Evolutionary conservation across 2,888 invertebrate species (phyloP).

Genomic region (Aporophyla nigra): DNA sequence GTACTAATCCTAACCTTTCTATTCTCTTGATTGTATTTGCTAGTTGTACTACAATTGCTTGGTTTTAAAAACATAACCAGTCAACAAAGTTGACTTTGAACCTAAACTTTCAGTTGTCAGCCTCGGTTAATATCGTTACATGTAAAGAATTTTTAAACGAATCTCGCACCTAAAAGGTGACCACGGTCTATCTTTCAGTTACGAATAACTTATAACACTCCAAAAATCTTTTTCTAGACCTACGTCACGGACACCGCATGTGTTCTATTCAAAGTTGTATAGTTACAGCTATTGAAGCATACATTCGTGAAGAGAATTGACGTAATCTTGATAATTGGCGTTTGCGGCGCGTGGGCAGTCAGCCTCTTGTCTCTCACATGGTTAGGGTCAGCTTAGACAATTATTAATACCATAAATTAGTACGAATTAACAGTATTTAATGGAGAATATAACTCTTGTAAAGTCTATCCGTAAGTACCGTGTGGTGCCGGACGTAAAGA

Average conservation of each 20-base stretch:
- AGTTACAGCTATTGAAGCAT: slow-evolving; percentile 68
- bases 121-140: neutral
- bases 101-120: neutral
- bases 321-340: slow-evolving; percentile 81
- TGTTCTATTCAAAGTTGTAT: slow-evolving; percentile 57
- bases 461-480: no score
- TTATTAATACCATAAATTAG: slow-evolving; percentile 1
- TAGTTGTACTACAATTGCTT: neutral
- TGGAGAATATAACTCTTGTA: neutral
- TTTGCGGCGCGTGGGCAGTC: slow-evolving; percentile 62
- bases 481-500: no score
- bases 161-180: neutral
- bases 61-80: no score
- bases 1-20: neutral
- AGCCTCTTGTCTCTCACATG: slow-evolving; percentile 4
- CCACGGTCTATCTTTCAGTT: neutral
- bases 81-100: neutral
- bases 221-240: neutral
- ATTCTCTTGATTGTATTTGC: neutral
- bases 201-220: neutral
- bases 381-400: slow-evolving; percentile 14
- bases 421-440: neutral
- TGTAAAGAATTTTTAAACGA: neutral
- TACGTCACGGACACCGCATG: neutral
- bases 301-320: slow-evolving; percentile 71